phyloP scores from a whole-genome alignment of 2,113 vertebrate species.

The Larimichthys crocea region DNA sequence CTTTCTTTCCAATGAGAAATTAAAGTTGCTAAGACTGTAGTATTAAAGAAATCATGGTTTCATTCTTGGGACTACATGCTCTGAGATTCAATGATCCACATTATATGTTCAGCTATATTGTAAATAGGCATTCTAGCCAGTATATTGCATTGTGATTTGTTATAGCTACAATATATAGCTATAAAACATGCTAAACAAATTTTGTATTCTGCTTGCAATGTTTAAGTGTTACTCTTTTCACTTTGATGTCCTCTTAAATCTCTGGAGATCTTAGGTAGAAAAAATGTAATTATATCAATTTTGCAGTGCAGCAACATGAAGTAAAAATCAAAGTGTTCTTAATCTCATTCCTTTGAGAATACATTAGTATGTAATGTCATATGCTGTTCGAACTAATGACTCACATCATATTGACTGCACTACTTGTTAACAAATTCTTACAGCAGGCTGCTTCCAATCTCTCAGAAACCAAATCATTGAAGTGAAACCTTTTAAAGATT shows the following conservation, averaged over 20 bases:
- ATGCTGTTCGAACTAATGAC: conserved; percentile 12
- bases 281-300: neutral
- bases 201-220: neutral
- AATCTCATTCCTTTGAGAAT: conserved; percentile 4
- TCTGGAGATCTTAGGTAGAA: neutral
- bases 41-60: neutral
- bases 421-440: conserved; percentile 48
- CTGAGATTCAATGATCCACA: neutral
- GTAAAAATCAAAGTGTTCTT: conserved; percentile 3
- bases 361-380: conserved; percentile 1
- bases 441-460: conserved; percentile 20
- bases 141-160: neutral
- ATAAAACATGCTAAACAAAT: neutral
- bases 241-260: neutral
- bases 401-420: conserved; percentile 32
- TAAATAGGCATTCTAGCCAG: neutral
- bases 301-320: neutral
- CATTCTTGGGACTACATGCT: neutral
- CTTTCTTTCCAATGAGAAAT: neutral
- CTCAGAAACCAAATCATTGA: conserved; percentile 37
- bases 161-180: neutral
- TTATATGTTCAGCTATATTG: neutral
- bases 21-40: neutral
- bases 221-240: neutral
- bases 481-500: conserved; percentile 69